Evolutionary conservation across 2,888 invertebrate genomes (phyloP).

Genomic region (Drosophila emarginata): DNA sequence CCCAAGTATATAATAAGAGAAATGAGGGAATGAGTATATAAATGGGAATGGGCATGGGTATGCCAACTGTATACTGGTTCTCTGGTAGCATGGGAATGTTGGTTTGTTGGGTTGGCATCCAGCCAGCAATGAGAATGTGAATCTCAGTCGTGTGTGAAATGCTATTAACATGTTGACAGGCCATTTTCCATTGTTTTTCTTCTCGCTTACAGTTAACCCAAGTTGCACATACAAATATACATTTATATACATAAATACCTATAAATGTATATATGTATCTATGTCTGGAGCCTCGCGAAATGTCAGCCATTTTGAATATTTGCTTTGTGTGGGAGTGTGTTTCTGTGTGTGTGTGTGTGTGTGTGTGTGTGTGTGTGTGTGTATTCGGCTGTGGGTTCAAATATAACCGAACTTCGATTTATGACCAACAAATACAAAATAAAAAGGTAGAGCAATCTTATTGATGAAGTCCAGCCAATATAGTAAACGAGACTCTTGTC

Average conservation of each 20-base stretch:
- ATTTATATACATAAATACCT: conserved; percentile 27
- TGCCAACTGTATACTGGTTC: conserved; percentile 2
- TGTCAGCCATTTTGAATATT: conserved; percentile 81
- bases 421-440: conserved; percentile 27
- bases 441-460: conserved; percentile 25
- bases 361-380: conserved; percentile 26
- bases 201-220: conserved; percentile 9
- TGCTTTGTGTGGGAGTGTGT: conserved; percentile 34
- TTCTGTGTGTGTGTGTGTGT: conserved; percentile 25
- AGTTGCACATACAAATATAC: conserved; percentile 8
- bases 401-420: conserved; percentile 39
- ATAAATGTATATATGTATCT: conserved; percentile 21
- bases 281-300: conserved; percentile 12
- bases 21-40: not conserved
- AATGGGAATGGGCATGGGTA: not conserved
- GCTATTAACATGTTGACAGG: conserved; percentile 74
- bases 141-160: conserved; percentile 75
- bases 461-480: conserved; percentile 43
- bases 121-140: conserved; percentile 45
- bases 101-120: conserved; percentile 31
- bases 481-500: conserved; percentile 17
- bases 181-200: conserved; percentile 60
- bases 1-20: conserved; percentile 15
- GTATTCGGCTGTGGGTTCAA: not conserved
- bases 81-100: conserved; percentile 22